Evolutionary conservation across 2,113 vertebrate genomes (phyloP).

Genomic region (Cyanocitta stelleri): DNA sequence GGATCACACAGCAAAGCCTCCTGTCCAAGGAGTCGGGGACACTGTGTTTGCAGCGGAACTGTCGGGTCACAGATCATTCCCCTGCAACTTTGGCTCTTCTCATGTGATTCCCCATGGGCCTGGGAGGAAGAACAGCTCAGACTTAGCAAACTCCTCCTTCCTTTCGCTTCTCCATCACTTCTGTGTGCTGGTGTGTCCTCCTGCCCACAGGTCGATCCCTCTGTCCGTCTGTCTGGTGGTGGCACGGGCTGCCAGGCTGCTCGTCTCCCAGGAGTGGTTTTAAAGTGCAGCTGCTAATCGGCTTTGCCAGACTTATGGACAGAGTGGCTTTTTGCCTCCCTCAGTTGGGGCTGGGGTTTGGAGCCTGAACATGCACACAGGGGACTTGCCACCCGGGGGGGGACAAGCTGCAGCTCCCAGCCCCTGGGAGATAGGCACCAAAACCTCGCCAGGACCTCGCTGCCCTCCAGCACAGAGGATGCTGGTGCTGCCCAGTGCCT

Average conservation of each 20-base stretch:
- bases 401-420: background rate
- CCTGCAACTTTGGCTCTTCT: background rate
- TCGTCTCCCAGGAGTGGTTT: conserved; percentile 59
- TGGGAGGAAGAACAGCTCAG: background rate
- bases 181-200: background rate
- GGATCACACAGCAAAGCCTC: rapidly evolving
- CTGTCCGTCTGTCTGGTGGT: rapidly evolving
- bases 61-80: background rate
- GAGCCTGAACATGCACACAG: background rate
- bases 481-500: background rate
- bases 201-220: background rate
- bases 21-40: rapidly evolving
- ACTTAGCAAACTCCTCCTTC: background rate
- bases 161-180: background rate
- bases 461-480: background rate
- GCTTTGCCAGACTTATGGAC: conserved; percentile 86
- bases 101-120: rapidly evolving
- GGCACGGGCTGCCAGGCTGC: background rate
- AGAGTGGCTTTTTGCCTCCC: conserved; percentile 81
- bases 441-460: rapidly evolving
- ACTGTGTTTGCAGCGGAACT: background rate
- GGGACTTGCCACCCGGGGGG: rapidly evolving
- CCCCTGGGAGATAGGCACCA: rapidly evolving
- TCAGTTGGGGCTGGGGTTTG: conserved; percentile 39
- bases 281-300: conserved; percentile 89